phyloP scores from a whole-genome alignment of 2,888 invertebrate genomes.

The Siphonodentalium dalli region DNA sequence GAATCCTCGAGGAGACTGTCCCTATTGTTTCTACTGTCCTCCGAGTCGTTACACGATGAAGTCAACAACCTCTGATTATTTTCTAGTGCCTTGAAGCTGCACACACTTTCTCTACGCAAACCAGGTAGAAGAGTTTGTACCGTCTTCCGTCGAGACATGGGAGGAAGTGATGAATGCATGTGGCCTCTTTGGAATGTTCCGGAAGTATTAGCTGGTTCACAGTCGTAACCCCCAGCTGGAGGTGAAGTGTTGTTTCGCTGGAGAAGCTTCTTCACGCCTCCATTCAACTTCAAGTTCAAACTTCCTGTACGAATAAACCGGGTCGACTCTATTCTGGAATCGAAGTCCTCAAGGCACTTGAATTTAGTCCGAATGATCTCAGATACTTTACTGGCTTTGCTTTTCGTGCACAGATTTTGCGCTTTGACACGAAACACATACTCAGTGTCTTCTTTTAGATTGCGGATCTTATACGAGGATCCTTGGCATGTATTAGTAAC shows the following conservation, averaged over 20 bases:
- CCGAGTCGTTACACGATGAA: too few relatives aligned
- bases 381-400: slow-evolving; percentile 44
- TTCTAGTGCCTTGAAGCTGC: slow-evolving; percentile 33
- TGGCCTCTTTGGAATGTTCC: slow-evolving; percentile 37
- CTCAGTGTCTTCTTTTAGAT: slow-evolving; percentile 38
- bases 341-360: slow-evolving; percentile 7
- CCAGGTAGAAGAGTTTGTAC: slow-evolving; percentile 35
- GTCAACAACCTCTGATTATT: too few relatives aligned
- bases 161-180: slow-evolving; percentile 32
- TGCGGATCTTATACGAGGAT: slow-evolving; percentile 41
- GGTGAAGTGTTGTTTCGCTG: slow-evolving; percentile 29
- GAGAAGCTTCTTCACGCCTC: slow-evolving; percentile 34
- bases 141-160: slow-evolving; percentile 24
- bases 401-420: slow-evolving; percentile 46
- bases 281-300: slow-evolving; percentile 35
- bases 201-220: slow-evolving; percentile 23
- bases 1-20: too few relatives aligned
- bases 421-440: slow-evolving; percentile 50
- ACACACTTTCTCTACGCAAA: slow-evolving; percentile 33
- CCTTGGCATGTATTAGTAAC: slow-evolving; percentile 51
- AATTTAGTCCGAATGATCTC: slow-evolving; percentile 59
- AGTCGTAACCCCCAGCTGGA: too few relatives aligned
- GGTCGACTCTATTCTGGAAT: slow-evolving; percentile 8
- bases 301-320: slow-evolving; percentile 37
- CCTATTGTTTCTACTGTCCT: too few relatives aligned